Percentiles rank a stretch among this genome's conserved stretches.
Evolutionary conservation across 2,797 vertebrate species (phyloP).

Genomic region (Cossypha dichroa): DNA sequence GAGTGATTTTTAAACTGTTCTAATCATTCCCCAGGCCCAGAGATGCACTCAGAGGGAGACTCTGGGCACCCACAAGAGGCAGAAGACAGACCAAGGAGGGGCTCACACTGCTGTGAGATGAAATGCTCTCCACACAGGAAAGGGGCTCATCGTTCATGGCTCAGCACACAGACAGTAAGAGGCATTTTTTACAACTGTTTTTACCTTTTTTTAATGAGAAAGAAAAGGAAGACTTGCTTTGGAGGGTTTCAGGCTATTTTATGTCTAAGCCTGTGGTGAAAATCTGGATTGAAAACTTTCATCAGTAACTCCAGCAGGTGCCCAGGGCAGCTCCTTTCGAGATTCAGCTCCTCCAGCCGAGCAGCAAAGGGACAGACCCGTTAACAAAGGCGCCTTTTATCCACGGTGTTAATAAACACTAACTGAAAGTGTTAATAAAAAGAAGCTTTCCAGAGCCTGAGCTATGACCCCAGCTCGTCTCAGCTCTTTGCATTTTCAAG

Average conservation of each 20-base stretch:
- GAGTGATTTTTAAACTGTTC: background rate
- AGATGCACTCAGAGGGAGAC: background rate
- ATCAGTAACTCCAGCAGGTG: slow-evolving; percentile 45
- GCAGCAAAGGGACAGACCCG: background rate
- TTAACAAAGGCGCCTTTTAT: slow-evolving; percentile 38
- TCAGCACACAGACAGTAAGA: background rate
- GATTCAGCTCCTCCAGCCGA: background rate
- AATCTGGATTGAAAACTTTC: slow-evolving; percentile 34
- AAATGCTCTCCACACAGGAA: background rate
- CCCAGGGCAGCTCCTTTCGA: slow-evolving; percentile 31
- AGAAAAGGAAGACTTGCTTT: background rate
- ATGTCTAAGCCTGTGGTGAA: background rate
- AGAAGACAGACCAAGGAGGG: background rate
- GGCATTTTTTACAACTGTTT: background rate
- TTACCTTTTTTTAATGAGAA: background rate
- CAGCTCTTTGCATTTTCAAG: background rate
- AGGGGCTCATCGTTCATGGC: fast-evolving
- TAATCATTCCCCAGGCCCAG: background rate
- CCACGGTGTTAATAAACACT: background rate
- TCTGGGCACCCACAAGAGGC: background rate
- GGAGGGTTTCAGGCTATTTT: background rate
- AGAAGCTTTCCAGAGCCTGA: slow-evolving; percentile 10
- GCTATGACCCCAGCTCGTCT: background rate
- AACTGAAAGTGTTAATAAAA: slow-evolving; percentile 37
- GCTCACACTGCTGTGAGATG: background rate